Evolutionary conservation across 2,797 vertebrate species (phyloP).

Genomic region (Echeneis naucrates): DNA sequence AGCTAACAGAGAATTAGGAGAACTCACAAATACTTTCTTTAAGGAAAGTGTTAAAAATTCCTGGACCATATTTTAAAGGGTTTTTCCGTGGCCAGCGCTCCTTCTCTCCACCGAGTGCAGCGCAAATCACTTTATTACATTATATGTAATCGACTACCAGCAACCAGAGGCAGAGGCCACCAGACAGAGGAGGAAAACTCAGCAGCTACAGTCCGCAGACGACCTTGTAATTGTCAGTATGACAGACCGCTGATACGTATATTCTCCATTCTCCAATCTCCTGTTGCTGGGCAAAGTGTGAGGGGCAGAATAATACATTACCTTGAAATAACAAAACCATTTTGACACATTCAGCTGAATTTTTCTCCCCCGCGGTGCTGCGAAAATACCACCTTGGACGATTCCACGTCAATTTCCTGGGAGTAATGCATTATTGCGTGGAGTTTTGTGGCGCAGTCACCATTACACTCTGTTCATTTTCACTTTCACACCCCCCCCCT

Average conservation of each 20-base stretch:
- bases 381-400: constrained; percentile 46
- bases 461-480: constrained; percentile 39
- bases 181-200: neutral
- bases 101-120: too few relatives aligned
- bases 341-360: constrained; percentile 34
- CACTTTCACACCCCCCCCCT: constrained; percentile 23
- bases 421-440: constrained; percentile 40
- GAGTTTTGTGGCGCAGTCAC: constrained; percentile 19
- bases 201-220: neutral
- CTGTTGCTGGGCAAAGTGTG: neutral
- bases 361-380: constrained; percentile 22
- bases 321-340: constrained; percentile 34
- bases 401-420: constrained; percentile 62
- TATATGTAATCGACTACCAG: neutral
- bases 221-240: neutral
- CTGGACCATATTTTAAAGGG: too few relatives aligned
- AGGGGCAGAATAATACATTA: constrained; percentile 10
- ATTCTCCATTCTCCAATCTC: neutral
- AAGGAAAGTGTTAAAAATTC: too few relatives aligned
- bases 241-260: constrained; percentile 17
- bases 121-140: too few relatives aligned
- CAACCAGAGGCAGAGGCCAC: neutral
- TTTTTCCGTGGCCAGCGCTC: too few relatives aligned
- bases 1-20: too few relatives aligned
- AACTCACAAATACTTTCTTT: too few relatives aligned